Evolutionary conservation across 2,888 invertebrate species (phyloP), one percentile per base, ranked within the genome.

Genomic region (Strigamia transsilvanica): DNA sequence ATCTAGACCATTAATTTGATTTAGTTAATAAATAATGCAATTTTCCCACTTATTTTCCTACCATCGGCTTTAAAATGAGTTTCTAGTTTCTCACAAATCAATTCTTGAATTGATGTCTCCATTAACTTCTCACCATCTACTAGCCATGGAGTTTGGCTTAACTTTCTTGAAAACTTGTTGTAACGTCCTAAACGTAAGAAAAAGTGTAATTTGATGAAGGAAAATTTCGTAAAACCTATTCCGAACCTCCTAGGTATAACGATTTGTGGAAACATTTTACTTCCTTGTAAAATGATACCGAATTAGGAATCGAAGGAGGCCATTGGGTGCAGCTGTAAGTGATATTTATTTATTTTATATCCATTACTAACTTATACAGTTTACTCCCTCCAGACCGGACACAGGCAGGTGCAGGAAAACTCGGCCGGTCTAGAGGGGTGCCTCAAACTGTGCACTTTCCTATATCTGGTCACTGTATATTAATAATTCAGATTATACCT

Each of bases 141-240:
- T 82, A 96, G 88, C 98, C 98, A 99, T 0, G 98, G 98, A 0
- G 97, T 96, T 90, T 99, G 99, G 80, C 96, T 94, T 38, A 99
- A 88, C 84, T 91, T 90, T 80, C 98, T 91, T 3, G 94, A 94
- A 86, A 92, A 91, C 88, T 98, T 98, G 84, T 93, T 91, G 87
- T 98, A 98, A 81, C 97, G 91, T 84, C 92, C 92, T 88, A 86
- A 85, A 84, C 12, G 6, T 51, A 51, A 1, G n/a, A 2, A 38
- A 38, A 38, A 38, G 7, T 9, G 38, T 38, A 61, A 23, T 61
- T 61, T 61, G 61, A 87, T 81, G 85, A 84, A 86, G 80, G 86
- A 83, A 78, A 84, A 84, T 56, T 10, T 3, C 1, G 5, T 51
- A 51, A 18, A 51, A 18, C 51, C 7, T 51, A 27, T 18, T 18